Evolutionary conservation across 2,113 vertebrate species (phyloP), one percentile per base, ranked within the genome.

Genomic region (Oncorhynchus masou): DNA sequence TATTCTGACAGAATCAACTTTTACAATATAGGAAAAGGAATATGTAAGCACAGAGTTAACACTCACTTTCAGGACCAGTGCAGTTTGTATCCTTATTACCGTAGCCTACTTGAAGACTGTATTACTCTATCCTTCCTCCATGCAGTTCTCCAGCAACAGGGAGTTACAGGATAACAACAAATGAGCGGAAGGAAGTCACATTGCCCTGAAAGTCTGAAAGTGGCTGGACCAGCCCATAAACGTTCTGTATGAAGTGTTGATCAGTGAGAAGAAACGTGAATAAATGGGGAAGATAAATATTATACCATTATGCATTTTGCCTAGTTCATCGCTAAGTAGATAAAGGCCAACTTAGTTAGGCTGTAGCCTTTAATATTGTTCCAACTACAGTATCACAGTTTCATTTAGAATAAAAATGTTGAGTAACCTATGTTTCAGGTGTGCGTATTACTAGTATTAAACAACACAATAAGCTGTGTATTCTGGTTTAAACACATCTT

Each of bases 51-150:
- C 19, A 49, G 9, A 4, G 6, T 45, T 74, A 78, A 77, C 74
- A 92, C 90, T 92, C 82, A 93, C 92, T 83, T 81, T 66, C 5
- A 1, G 75, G 73, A 57, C 62, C 16, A 68, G 4, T 62, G 68
- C 27, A 62, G 39, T 11, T 45, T 45, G 45, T 54, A 29, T 25
- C n/a, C 25, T 29, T 29, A 72, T 25, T 2, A 57, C 45, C 73
- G 70, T 64, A 22, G 34, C 67, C 20, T 49, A 68, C 19, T 48
- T 66, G 51, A 27, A 45, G 67, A 59, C 73, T 66, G 54, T 73
- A 31, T 74, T 49, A 16, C 66, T 68, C 5, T 60, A 39, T 49
- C 57, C 27, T 19, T 74, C n/a, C 49, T n/a, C 45, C 68, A 16
- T n/a, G 60, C 3, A 68, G 64, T 22, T n/a, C 48, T 71, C 22